Base-by-base conservation (phyloP, 2,113 vertebrate genomes). In the Tautogolabrus adspersus region DNA sequence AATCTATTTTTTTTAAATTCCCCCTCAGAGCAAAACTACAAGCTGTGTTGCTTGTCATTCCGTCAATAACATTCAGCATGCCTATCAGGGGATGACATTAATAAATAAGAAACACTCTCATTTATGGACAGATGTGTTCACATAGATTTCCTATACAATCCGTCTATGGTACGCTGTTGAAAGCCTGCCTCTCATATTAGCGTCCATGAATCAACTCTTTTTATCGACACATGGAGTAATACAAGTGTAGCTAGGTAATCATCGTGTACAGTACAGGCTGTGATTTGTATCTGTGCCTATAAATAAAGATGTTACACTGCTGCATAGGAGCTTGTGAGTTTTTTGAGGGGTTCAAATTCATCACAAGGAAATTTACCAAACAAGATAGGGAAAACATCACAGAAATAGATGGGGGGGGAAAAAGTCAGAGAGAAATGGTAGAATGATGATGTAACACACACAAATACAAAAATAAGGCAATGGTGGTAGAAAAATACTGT, bases 121-220 rank as follows among this genome's bases (percentile, higher is more conserved):
- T 91, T 86, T 89, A 91, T 91, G 79, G 78, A 67, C 63, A 88
- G 87, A 90, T 84, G 82, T 90, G 71, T 67, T 82, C 19, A 52
- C 83, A 93, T 89, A 69, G 89, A 94, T 92, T 94, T 92, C 87
- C 87, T 44, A 83, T 88, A 75, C 60, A 86, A 87, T 89, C 80
- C 62, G 84, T 91, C 66, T 62, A 22, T 42, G 65, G 63, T 75
- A 62, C 84, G 75, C 73, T 79, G 83, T 60, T 21, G 75, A 72
- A 57, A 72, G 75, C 60, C 49, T 65, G 55, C 46, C 49, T 88
- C 66, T 90, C 55, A 86, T 81, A 84, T 85, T 84, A 77, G 63
- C 64, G 38, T 63, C 68, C 67, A 79, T 90, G 83, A 91, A 92
- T 91, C 85, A 88, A 87, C 77, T 79, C 65, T 65, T 57, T 63